Conservation (phyloP, 2,113 vertebrate species). For the Lonchura striata region DNA sequence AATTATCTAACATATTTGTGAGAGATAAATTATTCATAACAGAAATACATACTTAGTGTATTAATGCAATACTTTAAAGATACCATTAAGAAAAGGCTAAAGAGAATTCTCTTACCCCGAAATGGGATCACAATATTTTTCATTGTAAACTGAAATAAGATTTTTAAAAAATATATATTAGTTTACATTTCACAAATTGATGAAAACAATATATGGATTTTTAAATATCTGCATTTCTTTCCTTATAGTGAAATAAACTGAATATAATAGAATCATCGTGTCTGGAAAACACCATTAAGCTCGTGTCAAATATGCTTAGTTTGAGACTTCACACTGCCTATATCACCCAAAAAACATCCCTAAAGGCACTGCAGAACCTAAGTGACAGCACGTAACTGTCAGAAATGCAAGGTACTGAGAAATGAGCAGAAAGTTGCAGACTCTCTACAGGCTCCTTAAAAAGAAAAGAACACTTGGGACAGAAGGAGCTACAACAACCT, state of each 20-base stretch:
- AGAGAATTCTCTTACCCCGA: conserved; percentile 78
- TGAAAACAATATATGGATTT: neutral
- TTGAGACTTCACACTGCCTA: neutral
- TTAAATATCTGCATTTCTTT: neutral
- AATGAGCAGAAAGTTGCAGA: neutral
- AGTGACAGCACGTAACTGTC: neutral
- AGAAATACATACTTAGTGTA: neutral
- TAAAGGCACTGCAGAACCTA: neutral
- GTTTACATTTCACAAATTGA: neutral
- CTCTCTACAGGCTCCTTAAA: neutral
- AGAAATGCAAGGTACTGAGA: neutral
- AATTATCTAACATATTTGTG: neutral
- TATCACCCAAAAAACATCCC: neutral
- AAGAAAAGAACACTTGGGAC: neutral
- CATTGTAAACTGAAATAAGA: conserved; percentile 76
- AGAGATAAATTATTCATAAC: neutral
- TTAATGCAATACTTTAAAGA: neutral
- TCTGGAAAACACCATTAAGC: neutral
- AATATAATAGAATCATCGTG: neutral
- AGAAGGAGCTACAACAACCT: neutral
- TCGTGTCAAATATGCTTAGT: neutral
- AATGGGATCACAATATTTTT: conserved; percentile 82
- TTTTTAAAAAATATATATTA: conserved; percentile 15
- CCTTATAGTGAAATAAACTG: neutral
- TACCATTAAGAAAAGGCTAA: neutral